A percentile compares a stretch with the other conserved stretches of the same genome.
These are phyloP conservation scores for Drosophila lutescens DNA, from an alignment of 2,888 invertebrate genomes.

Conservation along the genomic window DNA sequence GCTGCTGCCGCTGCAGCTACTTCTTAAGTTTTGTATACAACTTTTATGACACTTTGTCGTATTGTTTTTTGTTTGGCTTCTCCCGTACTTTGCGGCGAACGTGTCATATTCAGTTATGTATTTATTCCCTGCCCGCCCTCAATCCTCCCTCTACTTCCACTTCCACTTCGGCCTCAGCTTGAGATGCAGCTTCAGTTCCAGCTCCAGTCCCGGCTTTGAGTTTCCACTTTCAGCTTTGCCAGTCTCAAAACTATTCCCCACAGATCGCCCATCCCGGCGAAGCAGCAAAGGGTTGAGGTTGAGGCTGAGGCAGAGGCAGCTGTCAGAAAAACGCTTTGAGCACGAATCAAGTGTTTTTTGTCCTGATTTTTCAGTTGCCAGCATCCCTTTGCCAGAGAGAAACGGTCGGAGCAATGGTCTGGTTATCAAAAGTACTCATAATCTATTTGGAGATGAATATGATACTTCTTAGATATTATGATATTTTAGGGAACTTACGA, in stretches of 20 bases:
- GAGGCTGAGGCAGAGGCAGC: slow-evolving; percentile 16
- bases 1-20: slow-evolving; percentile 61
- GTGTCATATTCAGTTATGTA: slow-evolving; percentile 74
- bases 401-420: too few species aligned
- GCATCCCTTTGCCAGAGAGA: slow-evolving; percentile 21
- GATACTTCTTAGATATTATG: not conserved
- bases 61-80: slow-evolving; percentile 53
- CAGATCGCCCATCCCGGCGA: slow-evolving; percentile 12
- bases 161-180: not conserved
- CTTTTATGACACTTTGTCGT: slow-evolving; percentile 79
- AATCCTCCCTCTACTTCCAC: slow-evolving; percentile 26
- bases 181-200: slow-evolving; percentile 37
- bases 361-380: slow-evolving; percentile 19
- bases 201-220: slow-evolving; percentile 61
- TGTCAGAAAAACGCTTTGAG: slow-evolving; percentile 70
- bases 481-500: too few species aligned
- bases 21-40: slow-evolving; percentile 77
- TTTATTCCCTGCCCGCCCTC: slow-evolving; percentile 45
- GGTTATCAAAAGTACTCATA: not conserved
- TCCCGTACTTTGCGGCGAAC: slow-evolving; percentile 71
- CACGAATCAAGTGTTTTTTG: slow-evolving; percentile 50
- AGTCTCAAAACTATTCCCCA: slow-evolving; percentile 23
- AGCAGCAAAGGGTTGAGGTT: not conserved
- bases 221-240: slow-evolving; percentile 67
- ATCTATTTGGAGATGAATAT: too few species aligned